phyloP scores from a whole-genome alignment of 2,888 invertebrate genomes.

The Myopa tessellatipennis region DNA sequence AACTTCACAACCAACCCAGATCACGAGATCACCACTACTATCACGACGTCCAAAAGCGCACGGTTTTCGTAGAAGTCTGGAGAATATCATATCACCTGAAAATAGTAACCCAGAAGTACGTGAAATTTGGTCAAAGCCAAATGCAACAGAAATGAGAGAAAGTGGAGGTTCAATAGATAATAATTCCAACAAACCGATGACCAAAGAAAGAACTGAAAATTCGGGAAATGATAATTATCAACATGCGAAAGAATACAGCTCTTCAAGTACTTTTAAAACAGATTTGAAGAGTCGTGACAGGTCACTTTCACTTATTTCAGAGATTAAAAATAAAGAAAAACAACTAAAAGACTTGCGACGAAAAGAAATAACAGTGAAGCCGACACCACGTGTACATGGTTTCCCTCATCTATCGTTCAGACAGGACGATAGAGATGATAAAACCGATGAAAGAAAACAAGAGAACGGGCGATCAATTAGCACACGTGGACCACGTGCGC shows the following conservation, averaged over 20 bases:
- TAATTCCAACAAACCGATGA: neutral
- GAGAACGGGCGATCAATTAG: too few species aligned
- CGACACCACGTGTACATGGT: too few species aligned
- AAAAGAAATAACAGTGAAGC: too few species aligned
- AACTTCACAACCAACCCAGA: neutral
- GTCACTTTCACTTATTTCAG: neutral
- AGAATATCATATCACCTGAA: neutral
- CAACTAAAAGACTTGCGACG: too few species aligned
- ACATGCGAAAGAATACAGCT: neutral
- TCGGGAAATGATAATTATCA: neutral
- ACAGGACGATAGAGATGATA: too few species aligned
- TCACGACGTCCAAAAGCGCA: conserved; percentile 14
- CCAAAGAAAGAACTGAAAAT: neutral
- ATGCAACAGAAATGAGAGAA: conserved; percentile 29
- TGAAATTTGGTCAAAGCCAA: conserved; percentile 34
- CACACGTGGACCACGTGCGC: too few species aligned
- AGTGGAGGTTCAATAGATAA: conserved; percentile 11
- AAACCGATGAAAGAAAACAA: too few species aligned
- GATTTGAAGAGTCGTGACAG: neutral
- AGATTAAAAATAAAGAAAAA: neutral
- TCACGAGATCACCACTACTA: neutral
- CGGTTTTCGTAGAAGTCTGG: neutral
- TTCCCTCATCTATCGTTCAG: too few species aligned
- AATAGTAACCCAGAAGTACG: neutral
- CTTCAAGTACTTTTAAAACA: neutral